Evolutionary conservation across 2,797 vertebrate genomes (phyloP).

Genomic region (Sphaeramia orbicularis): DNA sequence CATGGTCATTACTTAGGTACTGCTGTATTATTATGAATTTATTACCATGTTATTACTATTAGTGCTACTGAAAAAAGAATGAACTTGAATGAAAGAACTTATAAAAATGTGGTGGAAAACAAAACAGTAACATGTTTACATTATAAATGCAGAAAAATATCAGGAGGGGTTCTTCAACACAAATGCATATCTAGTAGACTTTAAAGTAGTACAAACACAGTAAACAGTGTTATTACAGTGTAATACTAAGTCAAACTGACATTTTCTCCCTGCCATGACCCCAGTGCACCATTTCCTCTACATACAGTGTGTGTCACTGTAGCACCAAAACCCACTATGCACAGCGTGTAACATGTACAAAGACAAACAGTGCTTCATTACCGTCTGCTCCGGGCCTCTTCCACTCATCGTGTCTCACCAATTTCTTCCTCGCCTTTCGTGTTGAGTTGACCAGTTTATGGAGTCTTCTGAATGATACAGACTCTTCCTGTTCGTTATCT

Average conservation of each 20-base stretch:
- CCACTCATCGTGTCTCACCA: conserved; percentile 93
- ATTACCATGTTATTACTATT: too few species aligned
- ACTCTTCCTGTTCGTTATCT: conserved; percentile 94
- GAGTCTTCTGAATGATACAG: conserved; percentile 92
- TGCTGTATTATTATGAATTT: too few species aligned
- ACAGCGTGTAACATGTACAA: too few species aligned
- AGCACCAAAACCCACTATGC: too few species aligned
- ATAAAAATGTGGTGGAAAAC: too few species aligned
- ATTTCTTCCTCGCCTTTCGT: conserved; percentile 94
- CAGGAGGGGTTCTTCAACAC: too few species aligned
- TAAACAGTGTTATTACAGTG: conserved; percentile 32
- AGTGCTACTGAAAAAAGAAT: too few species aligned
- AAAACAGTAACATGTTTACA: not conserved
- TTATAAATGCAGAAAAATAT: too few species aligned
- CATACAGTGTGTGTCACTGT: not conserved
- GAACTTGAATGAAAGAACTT: too few species aligned
- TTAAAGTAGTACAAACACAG: conserved; percentile 6
- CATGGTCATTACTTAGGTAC: too few species aligned
- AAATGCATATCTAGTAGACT: conserved; percentile 7
- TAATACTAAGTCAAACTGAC: too few species aligned
- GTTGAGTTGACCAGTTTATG: conserved; percentile 97
- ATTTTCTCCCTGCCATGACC: too few species aligned
- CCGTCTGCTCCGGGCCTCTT: conserved; percentile 90
- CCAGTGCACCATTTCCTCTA: not conserved
- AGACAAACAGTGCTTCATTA: conserved; percentile 64